Evolutionary conservation across 2,113 vertebrate species (phyloP).

Genomic region (Eptesicus fuscus): DNA sequence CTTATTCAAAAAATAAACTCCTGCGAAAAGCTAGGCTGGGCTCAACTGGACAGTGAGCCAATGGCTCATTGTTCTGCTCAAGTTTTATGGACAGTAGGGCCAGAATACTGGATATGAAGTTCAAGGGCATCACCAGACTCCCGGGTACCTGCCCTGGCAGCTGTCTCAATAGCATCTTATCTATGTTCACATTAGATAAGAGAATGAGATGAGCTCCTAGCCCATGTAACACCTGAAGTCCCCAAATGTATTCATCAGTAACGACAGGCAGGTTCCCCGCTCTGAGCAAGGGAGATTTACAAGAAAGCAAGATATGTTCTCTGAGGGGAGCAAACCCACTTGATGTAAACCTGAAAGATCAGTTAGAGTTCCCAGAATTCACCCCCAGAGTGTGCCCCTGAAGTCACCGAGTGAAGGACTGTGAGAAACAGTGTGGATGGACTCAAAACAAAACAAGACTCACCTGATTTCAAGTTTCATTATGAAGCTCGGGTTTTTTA

Average conservation of each 20-base stretch:
- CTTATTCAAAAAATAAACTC: neutral
- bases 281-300: slow-evolving; percentile 56
- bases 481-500: slow-evolving; percentile 75
- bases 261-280: neutral
- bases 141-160: neutral
- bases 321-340: slow-evolving; percentile 56
- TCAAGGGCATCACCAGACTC: neutral
- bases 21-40: neutral
- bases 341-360: slow-evolving; percentile 74
- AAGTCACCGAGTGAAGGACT: slow-evolving; percentile 51
- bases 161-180: neutral
- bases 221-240: neutral
- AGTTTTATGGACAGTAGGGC: neutral
- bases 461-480: slow-evolving; percentile 77
- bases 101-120: neutral
- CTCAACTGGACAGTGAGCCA: accelerated
- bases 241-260: neutral
- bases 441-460: slow-evolving; percentile 75
- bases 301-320: slow-evolving; percentile 60
- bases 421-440: slow-evolving; percentile 70
- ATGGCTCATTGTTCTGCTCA: neutral
- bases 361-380: slow-evolving; percentile 78
- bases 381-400: slow-evolving; percentile 53
- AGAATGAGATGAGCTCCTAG: neutral
- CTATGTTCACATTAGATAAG: neutral